These are phyloP conservation scores for Amblyjoppa proteus DNA, from an alignment of 2,888 invertebrate genomes.

Conservation along the genomic window DNA sequence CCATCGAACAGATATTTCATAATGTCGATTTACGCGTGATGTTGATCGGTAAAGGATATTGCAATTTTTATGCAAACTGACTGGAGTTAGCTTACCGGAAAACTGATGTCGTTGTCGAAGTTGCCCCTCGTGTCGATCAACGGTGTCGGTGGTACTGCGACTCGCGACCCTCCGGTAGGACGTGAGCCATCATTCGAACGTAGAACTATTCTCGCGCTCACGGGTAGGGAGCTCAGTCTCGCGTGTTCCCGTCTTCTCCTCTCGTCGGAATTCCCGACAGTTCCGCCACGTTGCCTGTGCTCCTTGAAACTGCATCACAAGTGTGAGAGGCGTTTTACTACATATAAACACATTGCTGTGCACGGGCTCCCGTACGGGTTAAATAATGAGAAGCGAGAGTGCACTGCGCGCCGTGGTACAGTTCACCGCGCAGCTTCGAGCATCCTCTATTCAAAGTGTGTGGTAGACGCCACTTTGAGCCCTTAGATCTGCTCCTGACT, in stretches of 20 bases:
- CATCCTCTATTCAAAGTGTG: conserved; percentile 31
- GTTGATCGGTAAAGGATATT: not conserved
- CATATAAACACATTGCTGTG: conserved; percentile 3
- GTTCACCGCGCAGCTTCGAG: conserved; percentile 36
- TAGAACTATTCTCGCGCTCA: conserved; percentile 79
- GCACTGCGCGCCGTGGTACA: not conserved
- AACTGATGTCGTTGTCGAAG: conserved; percentile 73
- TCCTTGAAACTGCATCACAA: conserved; percentile 43
- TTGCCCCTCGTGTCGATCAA: conserved; percentile 62
- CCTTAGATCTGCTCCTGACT: conserved; percentile 1
- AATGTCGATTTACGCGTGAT: not conserved
- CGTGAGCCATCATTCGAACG: conserved; percentile 53
- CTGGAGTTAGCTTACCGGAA: conserved; percentile 75
- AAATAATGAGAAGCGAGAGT: conserved; percentile 41
- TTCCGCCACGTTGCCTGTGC: conserved; percentile 45
- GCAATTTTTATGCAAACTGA: conserved; percentile 41
- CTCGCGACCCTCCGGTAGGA: conserved; percentile 21
- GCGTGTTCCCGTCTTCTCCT: conserved; percentile 71
- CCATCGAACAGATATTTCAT: not conserved
- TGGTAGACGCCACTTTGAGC: conserved; percentile 49
- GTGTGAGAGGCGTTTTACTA: conserved; percentile 23
- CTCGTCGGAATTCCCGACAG: conserved; percentile 51
- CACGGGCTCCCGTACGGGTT: conserved; percentile 12
- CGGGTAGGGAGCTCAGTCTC: conserved; percentile 76
- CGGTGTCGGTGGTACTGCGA: conserved; percentile 37